Percentiles rank a stretch among this genome's conserved stretches.
phyloP scores from a whole-genome alignment of 2,113 vertebrate species.

The Stomatorhinus ivindoensis region DNA sequence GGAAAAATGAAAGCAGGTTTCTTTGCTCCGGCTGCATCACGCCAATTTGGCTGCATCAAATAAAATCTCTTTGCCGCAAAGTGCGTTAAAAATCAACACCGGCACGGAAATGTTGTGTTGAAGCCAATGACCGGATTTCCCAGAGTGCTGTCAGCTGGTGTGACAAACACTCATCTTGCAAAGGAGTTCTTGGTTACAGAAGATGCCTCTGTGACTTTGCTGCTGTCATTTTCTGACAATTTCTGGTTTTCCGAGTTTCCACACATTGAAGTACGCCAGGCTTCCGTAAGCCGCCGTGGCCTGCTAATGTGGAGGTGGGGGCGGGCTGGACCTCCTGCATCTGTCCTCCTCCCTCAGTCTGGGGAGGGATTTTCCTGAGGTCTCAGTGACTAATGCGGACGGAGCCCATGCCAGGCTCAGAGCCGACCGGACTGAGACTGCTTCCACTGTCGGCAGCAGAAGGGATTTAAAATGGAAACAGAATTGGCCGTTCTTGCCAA shows the following conservation, averaged over 20 bases:
- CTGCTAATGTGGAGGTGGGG: neutral
- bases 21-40: neutral
- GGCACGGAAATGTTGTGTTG: neutral
- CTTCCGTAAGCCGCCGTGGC: neutral
- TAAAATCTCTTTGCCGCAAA: neutral
- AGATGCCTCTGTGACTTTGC: neutral
- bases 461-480: neutral
- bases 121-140: neutral
- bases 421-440: neutral
- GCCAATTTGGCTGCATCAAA: neutral
- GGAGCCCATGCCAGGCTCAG: neutral
- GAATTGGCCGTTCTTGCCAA: neutral
- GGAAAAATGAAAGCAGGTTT: neutral
- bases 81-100: neutral
- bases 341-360: neutral
- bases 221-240: neutral
- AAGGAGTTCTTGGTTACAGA: neutral
- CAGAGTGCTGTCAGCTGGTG: neutral
- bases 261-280: neutral
- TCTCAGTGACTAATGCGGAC: neutral
- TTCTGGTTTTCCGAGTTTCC: neutral
- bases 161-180: neutral
- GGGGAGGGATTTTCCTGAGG: neutral
- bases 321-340: neutral
- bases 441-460: neutral